These are phyloP conservation scores for Sebastes matsubarae DNA, from an alignment of 2,797 vertebrate species.

Conservation along the genomic window DNA sequence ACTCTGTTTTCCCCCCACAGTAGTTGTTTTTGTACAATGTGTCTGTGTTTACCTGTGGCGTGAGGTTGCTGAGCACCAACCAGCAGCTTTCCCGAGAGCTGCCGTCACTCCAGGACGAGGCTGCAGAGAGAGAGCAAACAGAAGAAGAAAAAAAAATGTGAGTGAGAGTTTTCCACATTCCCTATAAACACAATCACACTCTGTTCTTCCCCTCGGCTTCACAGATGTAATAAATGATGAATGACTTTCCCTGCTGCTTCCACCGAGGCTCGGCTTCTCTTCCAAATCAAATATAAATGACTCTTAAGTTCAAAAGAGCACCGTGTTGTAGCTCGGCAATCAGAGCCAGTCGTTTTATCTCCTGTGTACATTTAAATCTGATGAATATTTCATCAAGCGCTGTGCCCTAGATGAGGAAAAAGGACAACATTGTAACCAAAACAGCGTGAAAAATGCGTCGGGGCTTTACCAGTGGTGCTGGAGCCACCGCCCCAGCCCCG, in stretches of 20 bases:
- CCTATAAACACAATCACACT: constrained; percentile 67
- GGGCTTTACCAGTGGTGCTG: constrained; percentile 84
- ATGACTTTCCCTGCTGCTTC: constrained; percentile 10
- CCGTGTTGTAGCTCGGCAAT: neutral
- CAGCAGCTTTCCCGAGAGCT: constrained; percentile 94
- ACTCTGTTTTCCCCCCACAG: too few relatives aligned
- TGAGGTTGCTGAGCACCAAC: constrained; percentile 99
- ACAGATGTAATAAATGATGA: constrained; percentile 40
- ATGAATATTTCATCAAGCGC: constrained; percentile 28
- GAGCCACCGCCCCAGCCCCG: constrained; percentile 90
- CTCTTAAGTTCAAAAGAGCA: constrained; percentile 2
- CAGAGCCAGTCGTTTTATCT: constrained; percentile 9
- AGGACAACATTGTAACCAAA: neutral
- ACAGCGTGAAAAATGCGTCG: neutral
- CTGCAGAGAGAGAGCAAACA: constrained; percentile 67
- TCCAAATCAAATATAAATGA: constrained; percentile 41
- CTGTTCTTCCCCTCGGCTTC: neutral
- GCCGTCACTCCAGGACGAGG: constrained; percentile 94
- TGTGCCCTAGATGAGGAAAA: neutral
- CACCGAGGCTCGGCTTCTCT: neutral
- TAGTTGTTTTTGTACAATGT: neutral
- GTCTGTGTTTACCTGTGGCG: constrained; percentile 89
- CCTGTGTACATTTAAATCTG: neutral
- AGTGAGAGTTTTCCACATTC: neutral
- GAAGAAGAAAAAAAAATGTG: neutral